Evolutionary conservation across 2,797 vertebrate species (phyloP), one percentile per base, ranked within the genome.

Genomic region (Gadopsis marmoratus): DNA sequence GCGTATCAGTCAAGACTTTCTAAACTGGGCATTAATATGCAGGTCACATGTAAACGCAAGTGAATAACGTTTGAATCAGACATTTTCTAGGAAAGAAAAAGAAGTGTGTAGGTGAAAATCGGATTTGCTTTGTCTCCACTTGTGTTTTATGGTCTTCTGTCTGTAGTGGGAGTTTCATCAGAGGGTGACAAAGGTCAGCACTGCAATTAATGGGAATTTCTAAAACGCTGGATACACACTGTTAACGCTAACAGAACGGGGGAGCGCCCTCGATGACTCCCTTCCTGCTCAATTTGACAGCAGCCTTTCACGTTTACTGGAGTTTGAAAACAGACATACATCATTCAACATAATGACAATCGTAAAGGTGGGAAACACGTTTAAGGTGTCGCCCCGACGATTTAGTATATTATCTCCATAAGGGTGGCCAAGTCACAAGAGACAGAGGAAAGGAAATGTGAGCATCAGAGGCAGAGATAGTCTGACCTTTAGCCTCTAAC

Each of bases 251-350:
- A 65, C 68, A 76, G 74, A 75, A 66, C 37, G 35, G 37, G 58
- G 50, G 56, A 76, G 63, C 21, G 53, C 65, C 37, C 61, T 55
- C 41, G 41, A 1, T 67, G 54, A 82, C 69, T 80, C 69, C 69
- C 69, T 23, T 64, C 69, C 84, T 81, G 62, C 81, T 82, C 35
- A 71, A 74, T 48, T 11, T 82, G 81, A 77, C 67, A 65, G 55
- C 54, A 53, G 37, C 13, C 23, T 29, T 64, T 35, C 74, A 59
- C 33, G 60, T 71, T 68, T 72, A 54, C 69, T 43, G 50, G 35
- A 66, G 39, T 61, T 23, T 70, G 31, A 33, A 53, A 39, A 70
- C 41, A 54, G 41, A 60, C 16, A 67, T 29, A 13, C 39, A 61
- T 47, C 37, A 17, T 41, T 71, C n/a, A 65, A 61, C 69, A 65